phyloP scores from a whole-genome alignment of 2,797 vertebrate species.

The Tragelaphus oryx region DNA sequence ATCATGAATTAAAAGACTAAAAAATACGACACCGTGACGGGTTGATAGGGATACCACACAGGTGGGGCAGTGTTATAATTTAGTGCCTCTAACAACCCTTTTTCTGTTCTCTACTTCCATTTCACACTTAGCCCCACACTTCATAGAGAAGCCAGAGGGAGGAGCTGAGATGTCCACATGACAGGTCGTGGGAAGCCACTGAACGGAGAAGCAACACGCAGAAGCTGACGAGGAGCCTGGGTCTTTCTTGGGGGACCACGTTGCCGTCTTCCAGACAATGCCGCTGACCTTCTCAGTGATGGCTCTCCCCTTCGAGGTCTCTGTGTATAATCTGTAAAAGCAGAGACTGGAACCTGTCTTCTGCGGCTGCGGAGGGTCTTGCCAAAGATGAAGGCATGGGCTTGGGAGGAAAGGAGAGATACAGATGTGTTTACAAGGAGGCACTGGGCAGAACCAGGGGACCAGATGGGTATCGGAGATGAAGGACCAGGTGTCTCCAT shows the following conservation, averaged over 20 bases:
- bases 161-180: neutral
- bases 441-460: neutral
- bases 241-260: neutral
- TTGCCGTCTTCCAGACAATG: neutral
- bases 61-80: neutral
- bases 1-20: neutral
- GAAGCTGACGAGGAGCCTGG: neutral
- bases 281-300: neutral
- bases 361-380: neutral
- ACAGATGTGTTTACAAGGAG: neutral
- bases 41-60: neutral
- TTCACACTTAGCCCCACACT: neutral
- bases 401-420: neutral
- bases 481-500: neutral
- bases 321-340: neutral
- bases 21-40: neutral
- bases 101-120: neutral
- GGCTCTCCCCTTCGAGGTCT: neutral
- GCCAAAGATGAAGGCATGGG: neutral
- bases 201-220: neutral
- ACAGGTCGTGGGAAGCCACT: fast-evolving
- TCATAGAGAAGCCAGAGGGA: neutral
- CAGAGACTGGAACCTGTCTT: neutral
- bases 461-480: neutral
- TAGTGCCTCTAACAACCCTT: neutral